Percentiles rank a stretch among this genome's conserved stretches.
Conservation (phyloP, 2,797 vertebrate genomes). For the Myotis daubentonii region DNA sequence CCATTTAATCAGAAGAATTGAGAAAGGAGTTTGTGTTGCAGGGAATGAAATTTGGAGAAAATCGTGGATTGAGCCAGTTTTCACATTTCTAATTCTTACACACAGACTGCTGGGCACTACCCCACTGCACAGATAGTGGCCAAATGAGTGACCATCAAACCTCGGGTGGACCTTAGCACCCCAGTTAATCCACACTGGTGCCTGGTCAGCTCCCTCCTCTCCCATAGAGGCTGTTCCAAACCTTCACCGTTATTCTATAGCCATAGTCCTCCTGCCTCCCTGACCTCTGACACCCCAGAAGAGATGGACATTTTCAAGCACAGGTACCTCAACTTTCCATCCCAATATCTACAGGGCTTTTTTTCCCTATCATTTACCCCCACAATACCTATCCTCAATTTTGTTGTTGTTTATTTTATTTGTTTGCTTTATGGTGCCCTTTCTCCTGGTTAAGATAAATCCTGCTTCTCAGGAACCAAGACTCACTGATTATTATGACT, state of each 20-base stretch:
- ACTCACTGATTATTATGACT: background rate
- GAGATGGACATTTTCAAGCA: background rate
- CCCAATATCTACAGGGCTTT: background rate
- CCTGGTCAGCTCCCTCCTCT: background rate
- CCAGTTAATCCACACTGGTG: background rate
- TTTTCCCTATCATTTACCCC: background rate
- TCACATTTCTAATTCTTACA: background rate
- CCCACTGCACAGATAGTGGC: background rate
- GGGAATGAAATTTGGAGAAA: background rate
- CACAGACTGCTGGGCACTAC: background rate
- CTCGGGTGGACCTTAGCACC: background rate
- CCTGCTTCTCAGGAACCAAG: background rate
- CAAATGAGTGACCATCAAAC: background rate
- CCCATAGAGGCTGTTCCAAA: background rate
- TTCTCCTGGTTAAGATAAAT: background rate
- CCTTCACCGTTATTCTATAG: background rate
- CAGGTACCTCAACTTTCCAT: background rate
- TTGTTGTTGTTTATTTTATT: background rate
- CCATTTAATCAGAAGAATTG: background rate
- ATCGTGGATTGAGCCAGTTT: background rate
- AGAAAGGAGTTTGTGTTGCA: background rate
- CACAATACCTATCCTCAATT: background rate
- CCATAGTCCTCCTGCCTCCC: background rate
- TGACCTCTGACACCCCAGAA: background rate
- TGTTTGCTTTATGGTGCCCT: background rate